A percentile compares a stretch with the other conserved stretches of the same genome.
These are phyloP conservation scores for Delia radicum DNA, from an alignment of 1,140 invertebrate genomes.

Conservation along the genomic window DNA sequence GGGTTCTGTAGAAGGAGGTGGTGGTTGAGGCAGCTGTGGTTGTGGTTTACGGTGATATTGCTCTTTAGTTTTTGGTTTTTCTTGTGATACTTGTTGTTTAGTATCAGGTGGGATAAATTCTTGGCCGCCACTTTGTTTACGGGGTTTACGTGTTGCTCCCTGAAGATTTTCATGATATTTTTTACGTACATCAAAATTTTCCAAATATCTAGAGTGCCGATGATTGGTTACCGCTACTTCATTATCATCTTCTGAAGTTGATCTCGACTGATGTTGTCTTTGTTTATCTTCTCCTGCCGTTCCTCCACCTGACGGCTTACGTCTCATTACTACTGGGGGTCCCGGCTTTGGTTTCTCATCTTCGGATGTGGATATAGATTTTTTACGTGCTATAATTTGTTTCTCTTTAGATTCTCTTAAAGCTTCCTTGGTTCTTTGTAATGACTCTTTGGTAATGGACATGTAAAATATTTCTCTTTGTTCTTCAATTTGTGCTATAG, in stretches of 20 bases:
- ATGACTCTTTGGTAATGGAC: neutral
- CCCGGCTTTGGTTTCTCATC: conserved; percentile 34
- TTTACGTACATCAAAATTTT: conserved; percentile 51
- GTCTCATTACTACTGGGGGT: conserved; percentile 28
- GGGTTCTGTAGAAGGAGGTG: conserved; percentile 31
- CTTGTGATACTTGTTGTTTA: neutral
- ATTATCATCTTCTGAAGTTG: conserved; percentile 30
- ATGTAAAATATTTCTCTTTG: neutral
- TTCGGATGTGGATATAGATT: conserved; percentile 46
- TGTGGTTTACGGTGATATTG: conserved; percentile 30
- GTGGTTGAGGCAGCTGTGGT: conserved; percentile 32
- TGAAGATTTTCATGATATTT: conserved; percentile 47
- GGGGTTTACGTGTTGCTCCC: conserved; percentile 41
- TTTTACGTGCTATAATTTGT: conserved; percentile 40
- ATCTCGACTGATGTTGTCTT: conserved; percentile 22
- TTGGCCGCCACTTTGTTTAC: conserved; percentile 36
- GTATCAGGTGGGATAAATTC: conserved; percentile 4
- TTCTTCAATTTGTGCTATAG: conserved; percentile 14
- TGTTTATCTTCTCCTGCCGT: conserved; percentile 12
- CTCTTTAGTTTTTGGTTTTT: conserved; percentile 9
- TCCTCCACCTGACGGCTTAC: conserved; percentile 16
- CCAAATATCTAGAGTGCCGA: conserved; percentile 50
- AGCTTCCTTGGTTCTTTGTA: too few species aligned
- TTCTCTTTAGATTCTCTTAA: neutral
- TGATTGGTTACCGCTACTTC: conserved; percentile 33